Evolutionary conservation across 2,888 invertebrate species (phyloP), one percentile per base, ranked within the genome.

Genomic region (Tridacna gigas): DNA sequence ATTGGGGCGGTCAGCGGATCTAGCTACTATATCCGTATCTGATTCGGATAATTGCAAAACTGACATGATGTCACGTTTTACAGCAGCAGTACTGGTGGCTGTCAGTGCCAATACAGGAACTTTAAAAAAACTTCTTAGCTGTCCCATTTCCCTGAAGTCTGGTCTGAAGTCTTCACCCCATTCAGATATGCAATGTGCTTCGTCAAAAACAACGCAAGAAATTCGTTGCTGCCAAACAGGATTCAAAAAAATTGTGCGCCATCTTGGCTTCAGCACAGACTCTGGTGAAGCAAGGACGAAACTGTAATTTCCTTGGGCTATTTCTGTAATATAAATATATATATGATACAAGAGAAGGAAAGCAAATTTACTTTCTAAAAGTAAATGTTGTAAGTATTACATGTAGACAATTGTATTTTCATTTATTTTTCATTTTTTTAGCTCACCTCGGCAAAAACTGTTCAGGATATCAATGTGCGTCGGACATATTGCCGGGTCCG

Each of bases 141-240:
- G 77, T 22, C 67, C 63, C 37, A 85, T 47, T 45, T 71, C n/a
- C 28, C 66, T 74, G 75, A 80, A 87, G 15, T 87, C 86, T 26
- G 71, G 66, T 26, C 86, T 45, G 56, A 85, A 87, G 26, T 84
- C 78, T 22, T 80, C 80, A 2, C 86, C 84, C 87, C 87, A 86
- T 73, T 86, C 89, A 20, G 87, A 88, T 18, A 89, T 80, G 60
- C 86, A 87, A 78, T 87, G 89, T 0, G 87, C 86, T 74, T 89
- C 86, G 56, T 87, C 82, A 63, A 87, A 77, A 48, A 56, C 74
- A 20, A 89, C 60, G 45, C 79, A 56, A 48, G 18, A 22, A 37
- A 77, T 26, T 60, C 75, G 61, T 37, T 66, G 15, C 73, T 87
- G 85, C 83, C 83, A 86, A 5, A 60, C 69, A 22, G 48, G 20